Evolutionary conservation across 2,888 invertebrate genomes (phyloP), one percentile per base, ranked within the genome.

Genomic region (Cephus spinipes): DNA sequence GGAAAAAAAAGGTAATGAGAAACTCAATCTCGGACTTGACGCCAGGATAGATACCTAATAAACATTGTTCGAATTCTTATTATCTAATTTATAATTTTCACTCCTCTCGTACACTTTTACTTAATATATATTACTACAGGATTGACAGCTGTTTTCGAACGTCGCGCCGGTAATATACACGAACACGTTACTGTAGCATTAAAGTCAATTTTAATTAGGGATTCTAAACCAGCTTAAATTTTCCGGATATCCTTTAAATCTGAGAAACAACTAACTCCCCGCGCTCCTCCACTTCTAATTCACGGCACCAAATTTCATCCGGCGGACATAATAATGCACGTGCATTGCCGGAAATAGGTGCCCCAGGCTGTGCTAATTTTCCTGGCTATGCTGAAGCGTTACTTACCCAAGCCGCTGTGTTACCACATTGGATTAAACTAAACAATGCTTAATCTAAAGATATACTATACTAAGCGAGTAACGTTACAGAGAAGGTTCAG

Each of bases 361-460:
- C 23, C 23, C 23, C 55, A 15, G 23, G 55, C 55, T 55, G 55
- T 55, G 55, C 55, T 55, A 55, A 55, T 55, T 55, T 55, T 55
- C 55, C 55, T 23, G 55, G 55, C 9, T 55, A 55, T 9, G 55
- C 23, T 55, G 55, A 55, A 55, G 55, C 55, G 23, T 55, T 55
- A 23, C 55, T 15, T 55, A 55, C 55, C 55, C 55, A 55, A 40
- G 23, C 23, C 55, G 3, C 35, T 33, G 55, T 71, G 74, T 76
- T 75, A 79, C 36, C 75, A 33, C 68, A 74, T 76, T 30, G 81
- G 79, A 83, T 83, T 81, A 81, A 78, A 76, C 80, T 73, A 78
- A 77, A 81, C 81, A 82, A 83, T 83, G 83, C 76, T 79, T 80
- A 76, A 76, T 79, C 73, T 75, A 36, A 77, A 71, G 35, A 77